These are phyloP conservation scores for Arnoldichthys spilopterus DNA, from an alignment of 2,797 vertebrate species.

Conservation along the genomic window DNA sequence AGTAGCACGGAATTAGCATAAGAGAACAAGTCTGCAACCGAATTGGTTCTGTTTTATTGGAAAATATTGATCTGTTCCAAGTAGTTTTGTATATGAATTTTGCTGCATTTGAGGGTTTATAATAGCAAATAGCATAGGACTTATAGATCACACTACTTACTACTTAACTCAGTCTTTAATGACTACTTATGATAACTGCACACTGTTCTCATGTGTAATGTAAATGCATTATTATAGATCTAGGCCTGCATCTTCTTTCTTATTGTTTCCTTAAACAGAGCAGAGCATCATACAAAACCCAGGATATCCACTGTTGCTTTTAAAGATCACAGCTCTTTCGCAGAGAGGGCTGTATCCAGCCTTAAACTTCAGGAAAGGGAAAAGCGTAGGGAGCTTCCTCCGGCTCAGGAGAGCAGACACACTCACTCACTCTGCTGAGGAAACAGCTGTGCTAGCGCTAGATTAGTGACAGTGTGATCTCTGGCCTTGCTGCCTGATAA, in stretches of 20 bases:
- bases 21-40: too few relatives aligned
- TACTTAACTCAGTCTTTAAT: neutral
- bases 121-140: too few relatives aligned
- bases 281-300: neutral
- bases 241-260: too few relatives aligned
- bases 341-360: slow-evolving; percentile 37
- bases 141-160: too few relatives aligned
- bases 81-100: neutral
- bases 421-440: slow-evolving; percentile 37
- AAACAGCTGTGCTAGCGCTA: slow-evolving; percentile 52
- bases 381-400: slow-evolving; percentile 68
- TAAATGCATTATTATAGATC: neutral
- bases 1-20: too few relatives aligned
- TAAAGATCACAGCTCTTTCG: slow-evolving; percentile 45
- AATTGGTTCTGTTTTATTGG: too few relatives aligned
- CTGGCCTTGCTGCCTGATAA: slow-evolving; percentile 25
- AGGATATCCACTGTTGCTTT: neutral
- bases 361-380: slow-evolving; percentile 73
- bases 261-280: neutral
- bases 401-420: slow-evolving; percentile 52
- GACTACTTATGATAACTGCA: neutral
- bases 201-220: neutral
- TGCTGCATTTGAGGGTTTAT: neutral
- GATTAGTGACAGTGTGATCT: slow-evolving; percentile 35
- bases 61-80: too few relatives aligned